phyloP scores from a whole-genome alignment of 2,797 vertebrate genomes.

The Coracias cyanogaster region DNA sequence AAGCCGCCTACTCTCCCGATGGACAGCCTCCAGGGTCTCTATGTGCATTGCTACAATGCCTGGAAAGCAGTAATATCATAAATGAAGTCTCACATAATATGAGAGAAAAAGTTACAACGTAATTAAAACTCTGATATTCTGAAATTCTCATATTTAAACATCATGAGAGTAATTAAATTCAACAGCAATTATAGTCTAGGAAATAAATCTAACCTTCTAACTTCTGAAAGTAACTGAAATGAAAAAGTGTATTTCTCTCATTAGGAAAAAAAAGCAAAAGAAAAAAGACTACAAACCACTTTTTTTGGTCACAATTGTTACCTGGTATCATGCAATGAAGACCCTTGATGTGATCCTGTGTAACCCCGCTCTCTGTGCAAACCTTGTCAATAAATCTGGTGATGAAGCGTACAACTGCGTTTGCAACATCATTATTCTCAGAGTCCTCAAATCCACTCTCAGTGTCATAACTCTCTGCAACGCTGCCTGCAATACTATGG shows the following conservation, averaged over 20 bases:
- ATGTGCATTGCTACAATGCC: slow-evolving; percentile 99
- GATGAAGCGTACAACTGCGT: slow-evolving; percentile 92
- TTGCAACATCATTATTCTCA: slow-evolving; percentile 92
- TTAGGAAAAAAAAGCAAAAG: background rate
- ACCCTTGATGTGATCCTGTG: slow-evolving; percentile 97
- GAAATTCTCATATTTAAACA: slow-evolving; percentile 16
- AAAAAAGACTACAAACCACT: background rate
- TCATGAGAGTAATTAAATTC: background rate
- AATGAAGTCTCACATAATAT: slow-evolving; percentile 19
- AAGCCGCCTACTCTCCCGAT: slow-evolving; percentile 95
- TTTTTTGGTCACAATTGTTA: slow-evolving; percentile 61
- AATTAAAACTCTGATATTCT: background rate
- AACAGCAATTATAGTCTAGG: background rate
- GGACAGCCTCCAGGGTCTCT: slow-evolving; percentile 95
- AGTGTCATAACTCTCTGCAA: slow-evolving; percentile 97
- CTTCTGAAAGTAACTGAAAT: background rate
- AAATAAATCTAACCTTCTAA: background rate
- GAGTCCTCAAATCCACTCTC: slow-evolving; percentile 98
- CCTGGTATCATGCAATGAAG: slow-evolving; percentile 99
- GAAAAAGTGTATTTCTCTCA: background rate
- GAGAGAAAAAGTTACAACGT: background rate
- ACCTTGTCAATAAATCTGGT: slow-evolving; percentile 98
- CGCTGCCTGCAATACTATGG: slow-evolving; percentile 94
- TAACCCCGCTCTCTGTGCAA: slow-evolving; percentile 97
- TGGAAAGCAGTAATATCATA: slow-evolving; percentile 70